These are phyloP conservation scores for Diceros bicornis DNA, from an alignment of 2,797 vertebrate genomes.

Conservation along the genomic window DNA sequence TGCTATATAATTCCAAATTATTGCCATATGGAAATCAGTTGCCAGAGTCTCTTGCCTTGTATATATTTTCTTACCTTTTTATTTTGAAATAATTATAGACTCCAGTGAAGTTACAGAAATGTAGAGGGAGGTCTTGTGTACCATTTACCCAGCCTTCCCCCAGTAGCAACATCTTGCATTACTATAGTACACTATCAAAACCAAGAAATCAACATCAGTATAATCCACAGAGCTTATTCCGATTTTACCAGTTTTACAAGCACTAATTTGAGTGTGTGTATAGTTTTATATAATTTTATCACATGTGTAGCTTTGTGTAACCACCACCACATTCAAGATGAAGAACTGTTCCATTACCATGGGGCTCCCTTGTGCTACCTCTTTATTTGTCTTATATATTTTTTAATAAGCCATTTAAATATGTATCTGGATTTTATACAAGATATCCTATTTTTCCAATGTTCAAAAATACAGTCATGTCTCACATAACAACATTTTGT, in stretches of 20 bases:
- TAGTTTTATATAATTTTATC: neutral
- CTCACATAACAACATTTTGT: too few relatives aligned
- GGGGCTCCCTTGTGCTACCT: neutral
- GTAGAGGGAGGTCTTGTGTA: neutral
- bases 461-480: neutral
- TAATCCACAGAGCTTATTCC: neutral
- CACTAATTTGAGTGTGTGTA: neutral
- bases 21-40: neutral
- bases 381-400: neutral
- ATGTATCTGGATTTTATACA: neutral
- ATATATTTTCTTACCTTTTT: neutral
- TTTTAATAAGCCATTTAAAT: neutral
- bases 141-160: neutral
- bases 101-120: neutral
- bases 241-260: neutral
- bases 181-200: neutral
- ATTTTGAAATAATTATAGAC: neutral
- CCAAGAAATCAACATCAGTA: neutral
- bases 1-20: neutral
- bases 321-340: neutral
- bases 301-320: neutral
- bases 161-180: neutral
- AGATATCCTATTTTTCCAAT: conserved; percentile 15
- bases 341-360: neutral
- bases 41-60: neutral